Evolutionary conservation across 2,888 invertebrate genomes (phyloP).

Genomic region (Apamea anceps): DNA sequence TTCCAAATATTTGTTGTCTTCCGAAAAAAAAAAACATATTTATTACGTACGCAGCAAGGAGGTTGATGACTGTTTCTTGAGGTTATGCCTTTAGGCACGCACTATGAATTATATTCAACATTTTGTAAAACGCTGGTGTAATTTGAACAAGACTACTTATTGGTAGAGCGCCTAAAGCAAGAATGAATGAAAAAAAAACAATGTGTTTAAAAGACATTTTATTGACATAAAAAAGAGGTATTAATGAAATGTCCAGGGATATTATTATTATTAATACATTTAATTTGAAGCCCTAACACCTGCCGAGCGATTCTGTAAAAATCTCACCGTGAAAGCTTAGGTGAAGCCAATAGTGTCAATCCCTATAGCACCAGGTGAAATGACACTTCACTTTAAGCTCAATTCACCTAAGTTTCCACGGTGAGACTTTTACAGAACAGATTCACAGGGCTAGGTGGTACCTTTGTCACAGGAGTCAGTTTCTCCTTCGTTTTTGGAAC

Average conservation of each 20-base stretch:
- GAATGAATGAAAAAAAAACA: not conserved
- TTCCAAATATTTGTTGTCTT: constrained; percentile 35
- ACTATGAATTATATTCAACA: constrained; percentile 7
- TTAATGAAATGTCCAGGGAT: no score
- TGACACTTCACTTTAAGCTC: no score
- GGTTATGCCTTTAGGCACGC: not conserved
- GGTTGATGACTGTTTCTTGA: constrained; percentile 7
- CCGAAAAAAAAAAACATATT: constrained; percentile 41
- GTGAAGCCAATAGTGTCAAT: no score
- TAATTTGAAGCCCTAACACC: not conserved
- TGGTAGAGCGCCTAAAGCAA: not conserved
- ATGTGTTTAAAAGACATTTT: no score
- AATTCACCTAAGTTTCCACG: no score
- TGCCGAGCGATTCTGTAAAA: not conserved
- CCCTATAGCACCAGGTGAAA: no score
- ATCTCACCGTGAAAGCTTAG: no score
- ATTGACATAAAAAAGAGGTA: no score
- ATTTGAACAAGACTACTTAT: not conserved
- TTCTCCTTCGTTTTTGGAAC: not conserved
- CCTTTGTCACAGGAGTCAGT: not conserved
- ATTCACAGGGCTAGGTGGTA: not conserved
- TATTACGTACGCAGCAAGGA: constrained; percentile 24
- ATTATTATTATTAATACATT: no score
- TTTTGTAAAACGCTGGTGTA: not conserved
- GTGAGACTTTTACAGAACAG: no score